Evolutionary conservation across 1,140 invertebrate genomes (phyloP).

Genomic region (Trichonephila clavipes): DNA sequence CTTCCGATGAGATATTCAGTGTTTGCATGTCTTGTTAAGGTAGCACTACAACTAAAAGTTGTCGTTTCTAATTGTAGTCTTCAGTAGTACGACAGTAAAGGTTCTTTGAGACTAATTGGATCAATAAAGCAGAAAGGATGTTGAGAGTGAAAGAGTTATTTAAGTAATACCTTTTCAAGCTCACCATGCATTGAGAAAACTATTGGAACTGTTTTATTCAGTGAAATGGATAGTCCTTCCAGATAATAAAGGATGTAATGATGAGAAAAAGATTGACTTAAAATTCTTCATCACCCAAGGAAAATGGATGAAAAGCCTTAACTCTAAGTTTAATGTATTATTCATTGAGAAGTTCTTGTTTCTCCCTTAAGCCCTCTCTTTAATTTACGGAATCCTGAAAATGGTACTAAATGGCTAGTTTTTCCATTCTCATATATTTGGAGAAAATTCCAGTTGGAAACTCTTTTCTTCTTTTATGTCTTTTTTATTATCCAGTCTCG

Average conservation of each 20-base stretch:
- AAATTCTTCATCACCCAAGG: neutral
- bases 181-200: neutral
- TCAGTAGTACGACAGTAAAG: neutral
- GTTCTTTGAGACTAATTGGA: slow-evolving; percentile 30
- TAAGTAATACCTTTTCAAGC: slow-evolving; percentile 18
- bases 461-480: neutral
- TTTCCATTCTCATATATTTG: neutral
- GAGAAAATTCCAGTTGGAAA: neutral
- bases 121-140: slow-evolving; percentile 9
- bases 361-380: neutral
- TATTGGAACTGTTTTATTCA: neutral
- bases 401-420: neutral
- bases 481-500: neutral
- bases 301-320: slow-evolving; percentile 13
- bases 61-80: slow-evolving; percentile 33
- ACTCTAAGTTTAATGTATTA: slow-evolving; percentile 9
- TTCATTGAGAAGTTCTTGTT: neutral
- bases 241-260: neutral
- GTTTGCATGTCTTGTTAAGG: slow-evolving; percentile 29
- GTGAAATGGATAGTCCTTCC: neutral
- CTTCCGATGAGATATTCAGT: slow-evolving; percentile 11
- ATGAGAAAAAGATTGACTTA: neutral
- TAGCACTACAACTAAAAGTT: slow-evolving; percentile 26
- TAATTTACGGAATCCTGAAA: neutral
- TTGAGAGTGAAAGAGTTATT: slow-evolving; percentile 5